Evolutionary conservation across 2,797 vertebrate species (phyloP), one percentile per base, ranked within the genome.

Genomic region (Sebastolobus alascanus): DNA sequence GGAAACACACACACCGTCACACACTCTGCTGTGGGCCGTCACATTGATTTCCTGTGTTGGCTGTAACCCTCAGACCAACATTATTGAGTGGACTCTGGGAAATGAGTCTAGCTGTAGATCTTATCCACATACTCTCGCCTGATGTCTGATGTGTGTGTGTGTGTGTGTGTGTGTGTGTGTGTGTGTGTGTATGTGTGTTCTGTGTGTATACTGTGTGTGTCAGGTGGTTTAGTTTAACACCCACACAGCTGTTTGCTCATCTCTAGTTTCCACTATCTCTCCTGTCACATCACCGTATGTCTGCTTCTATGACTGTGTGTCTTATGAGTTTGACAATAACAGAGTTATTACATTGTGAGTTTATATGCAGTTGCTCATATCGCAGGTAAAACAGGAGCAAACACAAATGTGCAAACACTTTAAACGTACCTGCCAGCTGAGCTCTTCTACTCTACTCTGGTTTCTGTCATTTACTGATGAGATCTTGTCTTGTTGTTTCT

Each of bases 11-110:
- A 46, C 27, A 38, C 37, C 0, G 8, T 3, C 64, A 58, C 73
- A 64, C 35, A 68, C 46, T 5, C 22, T 12, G 38, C 11, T 25
- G 22, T 22, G 69, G 11, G 37, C 6, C 27, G 1, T 65, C 25
- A 40, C 68, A 84, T 80, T 82, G 77, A 83, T 88, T 88, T 90
- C 82, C 85, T 86, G 85, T 56, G 46, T 33, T 22, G 73, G 74
- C 71, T 74, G 9, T 71, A 72, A 86, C 74, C 55, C 63, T 38
- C 84, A 75, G 40, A 73, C 40, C 58, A 55, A 64, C 40, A 8
- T 84, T 85, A 87, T 87, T 71, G 82, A 84, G 31, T 73, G 29
- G 29, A 77, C 73, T 56, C 59, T 71, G 64, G 80, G 64, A 87
- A 87, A 87, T 85, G 40, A 80, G 74, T 83, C 86, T 40, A 38